Base-by-base conservation (phyloP, 2,888 invertebrate species). In the Dasypogon diadema region DNA sequence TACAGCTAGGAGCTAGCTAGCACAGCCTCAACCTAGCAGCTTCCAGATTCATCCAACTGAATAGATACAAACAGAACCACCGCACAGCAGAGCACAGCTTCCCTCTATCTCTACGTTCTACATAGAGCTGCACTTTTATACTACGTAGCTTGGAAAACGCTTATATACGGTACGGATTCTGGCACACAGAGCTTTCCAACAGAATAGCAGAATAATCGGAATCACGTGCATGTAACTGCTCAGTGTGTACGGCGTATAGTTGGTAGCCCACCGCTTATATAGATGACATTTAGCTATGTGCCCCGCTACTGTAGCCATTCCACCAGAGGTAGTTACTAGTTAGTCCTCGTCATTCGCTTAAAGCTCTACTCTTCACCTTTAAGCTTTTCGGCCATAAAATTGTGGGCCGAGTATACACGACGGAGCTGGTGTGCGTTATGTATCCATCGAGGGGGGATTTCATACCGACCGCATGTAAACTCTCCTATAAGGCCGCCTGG, bases 331-430 rank as follows among this genome's bases (percentile, higher is more conserved):
- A 37, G 37, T 26, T 37, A 12, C 34, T 60, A 37, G 37, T 26
- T 37, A 12, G 37, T 60, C 60, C 60, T 34, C 18, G 63, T 3
- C 18, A 42, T 8, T 5, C n/a, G 60, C 54, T 70, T 70, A 70
- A 70, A 70, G 70, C 70, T 70, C 54, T 6, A n/a, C 22, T 14
- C 16, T 14, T 34, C 70, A 54, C 54, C 70, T 70, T 70, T 70
- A 70, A 70, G 70, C 70, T 70, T 70, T 70, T 54, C 16, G 54
- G 70, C 54, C 30, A 70, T 70, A 70, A 54, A 70, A 70, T 68
- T 68, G 2, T 54, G n/a, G n/a, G 34, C 54, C 30, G 68, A 48
- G 30, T 26, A 68, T 34, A 63, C 63, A 24, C 26, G 37, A 10
- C 16, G 16, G 18, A n/a, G 22, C 12, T n/a, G 10, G 30, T 54